Evolutionary conservation across 2,888 invertebrate species (phyloP), one percentile per base, ranked within the genome.

Genomic region (Oligia strigilis): DNA sequence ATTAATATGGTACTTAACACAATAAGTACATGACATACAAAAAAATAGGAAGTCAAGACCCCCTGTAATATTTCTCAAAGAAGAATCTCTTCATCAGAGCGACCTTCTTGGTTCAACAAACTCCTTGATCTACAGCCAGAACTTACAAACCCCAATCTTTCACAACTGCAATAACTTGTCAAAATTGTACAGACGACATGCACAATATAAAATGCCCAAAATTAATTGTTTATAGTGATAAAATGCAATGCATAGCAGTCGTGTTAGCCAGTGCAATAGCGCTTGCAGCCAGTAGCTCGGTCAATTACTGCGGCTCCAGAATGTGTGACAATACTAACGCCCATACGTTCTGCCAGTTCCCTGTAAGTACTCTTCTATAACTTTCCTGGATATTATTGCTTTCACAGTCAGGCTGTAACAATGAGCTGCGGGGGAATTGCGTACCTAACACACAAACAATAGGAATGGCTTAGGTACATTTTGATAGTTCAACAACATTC

Each of bases 281-380:
- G 2, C 29, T 78, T 13, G 83, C 76, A 0, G 52, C 73, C 2
- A 67, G 80, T 8, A 80, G 83, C 9, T 77, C 91, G 0, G 91
- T 95, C 75, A 94, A 94, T 86, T 96, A 97, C 75, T 97, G 97
- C 80, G 95, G 95, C 0, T 90, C 95, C 0, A 94, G 91, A 79
- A 94, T 97, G 95, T 97, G 97, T 81, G 94, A 88, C 0, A 90
- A 93, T 73, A 92, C 93, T 1, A 89, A 95, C 65, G 83, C 89
- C 0, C 97, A 97, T 80, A 96, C 96, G 0, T 94, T 96, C 82
- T 97, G 97, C 82, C 93, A 93, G 86, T 96, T 91, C 84, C 85
- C 91, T 72, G 96, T 96, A 80, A 93, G 95, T 94, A 46, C 5
- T 67, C 46, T 46, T 73, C 46, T 40, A 23, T 65, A 19, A 40